Base-by-base conservation (phyloP, 2,113 vertebrate species). In the Proterorhinus semilunaris region DNA sequence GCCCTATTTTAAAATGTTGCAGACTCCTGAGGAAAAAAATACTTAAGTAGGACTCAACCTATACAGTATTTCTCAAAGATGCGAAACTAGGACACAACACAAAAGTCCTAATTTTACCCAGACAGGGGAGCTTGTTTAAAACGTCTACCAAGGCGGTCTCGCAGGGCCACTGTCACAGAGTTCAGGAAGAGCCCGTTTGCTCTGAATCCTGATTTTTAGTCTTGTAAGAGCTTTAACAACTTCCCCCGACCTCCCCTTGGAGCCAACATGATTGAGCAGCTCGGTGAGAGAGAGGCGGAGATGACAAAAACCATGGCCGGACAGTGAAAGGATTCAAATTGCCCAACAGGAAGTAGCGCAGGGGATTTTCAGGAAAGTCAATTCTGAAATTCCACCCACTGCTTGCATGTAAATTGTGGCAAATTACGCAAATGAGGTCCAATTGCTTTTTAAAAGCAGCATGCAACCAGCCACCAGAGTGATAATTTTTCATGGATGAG, bases 261-360 rank as follows among this genome's bases (percentile, higher is more conserved):
- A 53, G 61, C 69, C 49, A 59, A 5, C 15, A 10, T 72, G 80
- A 81, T 66, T 50, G 59, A 80, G 78, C 65, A 42, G 69, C 36
- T 15, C 45, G 81, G 21, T 58, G 73, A 69, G 53, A 77, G 50
- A 57, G 13, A 75, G 49, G 27, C 27, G 27, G 27, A 49, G 59
- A 87, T 72, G 78, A 63, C 10, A 42, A 51, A 71, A 51, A 62
- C 44, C 51, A 9, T 52, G 59, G 67, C 62, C 69, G 75, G 75
- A 68, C 75, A 80, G 65, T 51, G 66, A 59, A 54, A 36, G 71
- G 68, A 81, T 81, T 81, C 75, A 78, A 69, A 66, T n/a, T 55
- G 53, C 6, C 57, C 16, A 71, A 64, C 57, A 42, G 68, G 62
- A 71, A 69, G 27, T 50, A 27, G 68, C 63, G 48, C 52, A 10